These are phyloP conservation scores for Calliphora vicina DNA, from an alignment of 1,140 invertebrate species.

Conservation along the genomic window DNA sequence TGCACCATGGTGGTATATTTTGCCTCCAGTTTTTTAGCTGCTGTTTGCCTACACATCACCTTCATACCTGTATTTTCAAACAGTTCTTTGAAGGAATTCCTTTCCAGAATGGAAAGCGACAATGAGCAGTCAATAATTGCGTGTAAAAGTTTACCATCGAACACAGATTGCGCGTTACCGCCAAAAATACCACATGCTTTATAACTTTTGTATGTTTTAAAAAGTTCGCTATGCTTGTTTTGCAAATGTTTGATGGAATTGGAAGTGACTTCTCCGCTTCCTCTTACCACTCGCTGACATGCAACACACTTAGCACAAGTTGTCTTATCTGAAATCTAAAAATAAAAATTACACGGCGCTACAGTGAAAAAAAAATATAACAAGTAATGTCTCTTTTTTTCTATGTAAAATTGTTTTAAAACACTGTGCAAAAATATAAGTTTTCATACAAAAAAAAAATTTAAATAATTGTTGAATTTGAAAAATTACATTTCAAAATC, in stretches of 20 bases:
- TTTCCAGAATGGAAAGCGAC: neutral
- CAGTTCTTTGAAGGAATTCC: neutral
- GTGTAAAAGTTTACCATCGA: neutral
- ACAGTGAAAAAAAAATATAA: too few relatives aligned
- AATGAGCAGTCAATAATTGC: neutral
- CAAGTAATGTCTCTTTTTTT: too few relatives aligned
- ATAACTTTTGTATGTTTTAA: neutral
- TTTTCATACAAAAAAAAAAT: too few relatives aligned
- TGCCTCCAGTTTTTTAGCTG: neutral
- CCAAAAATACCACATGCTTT: too few relatives aligned
- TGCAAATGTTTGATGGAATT: neutral
- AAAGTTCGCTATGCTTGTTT: neutral
- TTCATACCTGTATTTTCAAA: constrained; percentile 17
- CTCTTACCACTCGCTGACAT: neutral
- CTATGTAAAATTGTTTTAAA: too few relatives aligned
- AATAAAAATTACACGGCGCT: neutral
- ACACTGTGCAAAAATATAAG: too few relatives aligned
- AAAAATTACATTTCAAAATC: too few relatives aligned
- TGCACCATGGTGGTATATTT: neutral
- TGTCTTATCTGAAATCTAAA: neutral
- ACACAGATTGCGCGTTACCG: too few relatives aligned
- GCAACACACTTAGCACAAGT: neutral
- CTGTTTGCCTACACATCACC: neutral
- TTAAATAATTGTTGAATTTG: too few relatives aligned
- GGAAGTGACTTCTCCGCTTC: neutral